These are phyloP conservation scores for Pseudonaja textilis DNA, from an alignment of 2,113 vertebrate species.

Conservation along the genomic window DNA sequence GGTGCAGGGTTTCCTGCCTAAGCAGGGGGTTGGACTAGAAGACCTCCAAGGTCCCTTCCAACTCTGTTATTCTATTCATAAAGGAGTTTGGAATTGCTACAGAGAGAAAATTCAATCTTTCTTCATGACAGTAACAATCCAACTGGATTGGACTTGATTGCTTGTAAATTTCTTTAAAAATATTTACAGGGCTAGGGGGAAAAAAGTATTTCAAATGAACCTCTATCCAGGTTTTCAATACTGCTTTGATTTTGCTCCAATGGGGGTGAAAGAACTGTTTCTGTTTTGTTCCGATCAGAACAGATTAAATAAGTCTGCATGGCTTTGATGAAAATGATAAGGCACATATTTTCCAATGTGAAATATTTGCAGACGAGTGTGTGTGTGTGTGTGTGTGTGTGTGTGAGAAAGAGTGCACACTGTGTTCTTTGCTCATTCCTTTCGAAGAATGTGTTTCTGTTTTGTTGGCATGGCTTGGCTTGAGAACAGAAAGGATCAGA, in stretches of 20 bases:
- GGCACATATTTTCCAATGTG: not conserved
- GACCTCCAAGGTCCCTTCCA: too few relatives aligned
- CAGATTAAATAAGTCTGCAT: not conserved
- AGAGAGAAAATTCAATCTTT: constrained; percentile 5
- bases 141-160: constrained; percentile 23
- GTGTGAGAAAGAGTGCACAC: not conserved
- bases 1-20: too few relatives aligned
- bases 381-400: not conserved
- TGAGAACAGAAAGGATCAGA: not conserved
- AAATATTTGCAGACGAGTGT: constrained; percentile 4
- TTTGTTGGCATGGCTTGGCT: not conserved
- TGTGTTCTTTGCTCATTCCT: not conserved
- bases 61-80: not conserved
- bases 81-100: not conserved
- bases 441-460: not conserved
- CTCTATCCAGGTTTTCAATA: constrained; percentile 30
- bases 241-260: not conserved
- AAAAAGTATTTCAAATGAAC: not conserved
- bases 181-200: constrained; percentile 12
- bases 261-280: constrained; percentile 23
- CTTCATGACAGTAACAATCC: constrained; percentile 19
- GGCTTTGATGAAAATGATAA: not conserved
- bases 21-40: too few relatives aligned
- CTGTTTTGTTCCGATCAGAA: not conserved
- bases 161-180: not conserved